Percentiles rank a stretch among this genome's conserved stretches.
Evolutionary conservation across 2,797 vertebrate genomes (phyloP).

Genomic region (Brachyalestes nurse): DNA sequence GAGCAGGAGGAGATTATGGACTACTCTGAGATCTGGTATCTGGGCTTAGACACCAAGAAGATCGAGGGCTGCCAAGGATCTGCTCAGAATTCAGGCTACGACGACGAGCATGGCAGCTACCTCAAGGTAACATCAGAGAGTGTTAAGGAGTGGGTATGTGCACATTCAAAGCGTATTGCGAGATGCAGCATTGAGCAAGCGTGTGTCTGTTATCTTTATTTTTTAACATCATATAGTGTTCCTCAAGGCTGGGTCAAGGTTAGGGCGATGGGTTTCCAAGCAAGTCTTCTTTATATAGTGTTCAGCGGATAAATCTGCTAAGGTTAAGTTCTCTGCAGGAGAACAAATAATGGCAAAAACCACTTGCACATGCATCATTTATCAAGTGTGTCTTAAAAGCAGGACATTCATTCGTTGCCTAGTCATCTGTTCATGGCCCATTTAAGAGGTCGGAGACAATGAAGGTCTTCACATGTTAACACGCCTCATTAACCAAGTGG

Average conservation of each 20-base stretch:
- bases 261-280: neutral
- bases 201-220: neutral
- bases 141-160: neutral
- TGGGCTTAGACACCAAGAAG: slow-evolving; percentile 91
- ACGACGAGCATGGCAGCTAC: slow-evolving; percentile 92
- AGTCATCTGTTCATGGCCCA: neutral
- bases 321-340: neutral
- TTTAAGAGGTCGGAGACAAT: slow-evolving; percentile 2
- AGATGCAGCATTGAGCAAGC: neutral
- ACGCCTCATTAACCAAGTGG: neutral
- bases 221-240: slow-evolving; percentile 5
- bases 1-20: slow-evolving; percentile 93
- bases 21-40: slow-evolving; percentile 91
- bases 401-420: neutral
- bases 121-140: slow-evolving; percentile 80
- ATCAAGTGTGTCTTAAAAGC: neutral
- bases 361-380: neutral
- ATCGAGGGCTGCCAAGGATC: slow-evolving; percentile 81
- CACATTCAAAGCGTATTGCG: neutral
- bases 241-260: slow-evolving; percentile 1
- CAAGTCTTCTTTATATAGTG: neutral
- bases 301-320: neutral
- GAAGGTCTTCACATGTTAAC: neutral
- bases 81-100: slow-evolving; percentile 86
- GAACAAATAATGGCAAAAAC: neutral